Conservation (phyloP, 2,113 vertebrate genomes). For the Nothobranchius kuhntae region DNA sequence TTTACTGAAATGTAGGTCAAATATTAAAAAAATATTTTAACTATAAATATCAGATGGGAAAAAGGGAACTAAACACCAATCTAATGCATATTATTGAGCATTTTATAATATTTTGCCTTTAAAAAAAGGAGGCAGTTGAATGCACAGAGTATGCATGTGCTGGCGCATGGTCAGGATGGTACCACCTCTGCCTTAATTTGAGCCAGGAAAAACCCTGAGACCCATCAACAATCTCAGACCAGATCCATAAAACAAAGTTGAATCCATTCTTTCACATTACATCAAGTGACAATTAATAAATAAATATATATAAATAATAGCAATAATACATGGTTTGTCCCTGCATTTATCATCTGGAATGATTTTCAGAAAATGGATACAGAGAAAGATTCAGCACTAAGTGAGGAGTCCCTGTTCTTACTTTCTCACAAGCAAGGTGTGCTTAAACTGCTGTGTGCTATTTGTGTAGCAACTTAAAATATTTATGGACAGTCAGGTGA, state of each 20-base stretch:
- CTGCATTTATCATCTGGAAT: background rate
- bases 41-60: no score
- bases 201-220: no score
- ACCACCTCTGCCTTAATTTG: no score
- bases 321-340: background rate
- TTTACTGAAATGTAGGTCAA: no score
- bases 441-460: background rate
- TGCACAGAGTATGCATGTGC: no score
- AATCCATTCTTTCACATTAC: conserved; percentile 2
- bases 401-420: background rate
- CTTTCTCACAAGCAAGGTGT: conserved; percentile 8
- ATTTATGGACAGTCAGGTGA: conserved; percentile 14
- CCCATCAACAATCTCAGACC: no score
- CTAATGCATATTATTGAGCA: no score
- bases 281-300: background rate
- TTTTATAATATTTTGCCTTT: no score
- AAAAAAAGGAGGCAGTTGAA: no score
- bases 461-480: conserved; percentile 6
- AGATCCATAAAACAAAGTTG: background rate
- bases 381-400: background rate
- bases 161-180: no score
- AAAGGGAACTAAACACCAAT: no score
- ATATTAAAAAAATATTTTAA: no score
- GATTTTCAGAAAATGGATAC: background rate
- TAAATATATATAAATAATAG: background rate